Evolutionary conservation across 2,888 invertebrate genomes (phyloP).

Genomic region (Xylota segnis): DNA sequence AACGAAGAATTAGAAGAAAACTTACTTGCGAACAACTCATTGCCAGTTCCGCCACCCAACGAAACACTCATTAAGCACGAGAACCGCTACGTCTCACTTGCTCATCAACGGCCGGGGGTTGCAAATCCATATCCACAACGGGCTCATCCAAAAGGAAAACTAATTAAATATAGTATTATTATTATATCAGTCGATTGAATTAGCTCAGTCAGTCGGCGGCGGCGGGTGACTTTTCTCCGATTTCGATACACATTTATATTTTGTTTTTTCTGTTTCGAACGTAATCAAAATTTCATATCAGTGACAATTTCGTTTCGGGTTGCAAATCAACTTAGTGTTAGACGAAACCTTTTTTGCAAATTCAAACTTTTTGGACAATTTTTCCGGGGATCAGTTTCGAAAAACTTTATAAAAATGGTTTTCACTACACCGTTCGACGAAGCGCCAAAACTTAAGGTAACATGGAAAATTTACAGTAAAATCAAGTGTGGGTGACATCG

Average conservation of each 20-base stretch:
- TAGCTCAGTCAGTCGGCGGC: constrained; percentile 57
- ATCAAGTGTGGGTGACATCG: constrained; percentile 28
- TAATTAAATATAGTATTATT: constrained; percentile 40
- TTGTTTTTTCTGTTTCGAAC: background rate
- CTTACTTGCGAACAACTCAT: constrained; percentile 24
- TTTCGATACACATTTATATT: constrained; percentile 9
- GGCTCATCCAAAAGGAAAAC: constrained; percentile 41
- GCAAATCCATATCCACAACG: constrained; percentile 45
- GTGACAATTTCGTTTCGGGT: constrained; percentile 46
- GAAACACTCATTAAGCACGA: constrained; percentile 22
- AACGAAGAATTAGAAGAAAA: constrained; percentile 47
- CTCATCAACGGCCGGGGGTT: constrained; percentile 62
- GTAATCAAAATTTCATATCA: constrained; percentile 17
- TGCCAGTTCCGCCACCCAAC: constrained; percentile 19
- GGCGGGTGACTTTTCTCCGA: constrained; percentile 30
- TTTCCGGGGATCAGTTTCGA: constrained; percentile 38
- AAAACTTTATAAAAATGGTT: constrained; percentile 80
- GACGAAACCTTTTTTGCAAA: constrained; percentile 41
- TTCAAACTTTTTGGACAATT: constrained; percentile 46
- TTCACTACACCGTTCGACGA: constrained; percentile 82
- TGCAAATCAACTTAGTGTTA: constrained; percentile 34
- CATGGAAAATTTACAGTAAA: background rate
- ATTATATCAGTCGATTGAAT: constrained; percentile 46
- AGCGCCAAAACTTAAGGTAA: constrained; percentile 82
- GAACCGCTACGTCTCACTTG: constrained; percentile 28